phyloP scores from a whole-genome alignment of 2,113 vertebrate species.

The Verasper variegatus region DNA sequence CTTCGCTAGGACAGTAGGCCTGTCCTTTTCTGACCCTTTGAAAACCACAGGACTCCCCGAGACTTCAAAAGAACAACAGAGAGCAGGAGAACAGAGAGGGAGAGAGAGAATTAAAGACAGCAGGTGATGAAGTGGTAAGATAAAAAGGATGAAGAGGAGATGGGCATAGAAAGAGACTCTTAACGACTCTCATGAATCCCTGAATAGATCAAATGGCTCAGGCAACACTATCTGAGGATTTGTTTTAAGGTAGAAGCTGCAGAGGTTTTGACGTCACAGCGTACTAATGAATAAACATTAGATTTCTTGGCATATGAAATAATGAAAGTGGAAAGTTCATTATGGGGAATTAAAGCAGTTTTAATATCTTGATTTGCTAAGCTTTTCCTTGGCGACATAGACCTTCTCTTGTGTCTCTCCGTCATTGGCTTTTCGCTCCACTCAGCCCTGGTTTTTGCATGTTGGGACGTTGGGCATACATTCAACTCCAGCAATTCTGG shows the following conservation, averaged over 20 bases:
- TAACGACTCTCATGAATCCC: slow-evolving; percentile 34
- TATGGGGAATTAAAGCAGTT: not conserved
- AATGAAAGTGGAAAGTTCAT: not conserved
- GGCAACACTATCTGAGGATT: slow-evolving; percentile 14
- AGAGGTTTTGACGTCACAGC: not conserved
- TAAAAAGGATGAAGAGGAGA: slow-evolving; percentile 6
- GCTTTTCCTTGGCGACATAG: not conserved
- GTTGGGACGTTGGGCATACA: slow-evolving; percentile 24
- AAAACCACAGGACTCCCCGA: slow-evolving; percentile 61
- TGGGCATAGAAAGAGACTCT: slow-evolving; percentile 25
- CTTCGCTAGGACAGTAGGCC: slow-evolving; percentile 63
- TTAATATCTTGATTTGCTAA: not conserved
- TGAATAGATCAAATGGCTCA: slow-evolving; percentile 37
- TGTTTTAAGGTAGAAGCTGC: not conserved
- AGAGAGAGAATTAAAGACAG: slow-evolving; percentile 68
- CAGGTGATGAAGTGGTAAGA: slow-evolving; percentile 64
- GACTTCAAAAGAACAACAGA: slow-evolving; percentile 70
- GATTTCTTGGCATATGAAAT: not conserved
- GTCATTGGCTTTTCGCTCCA: not conserved
- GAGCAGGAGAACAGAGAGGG: slow-evolving; percentile 52
- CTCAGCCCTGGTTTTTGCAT: slow-evolving; percentile 14
- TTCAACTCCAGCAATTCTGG: slow-evolving; percentile 23
- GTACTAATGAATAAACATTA: not conserved
- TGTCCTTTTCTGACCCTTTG: slow-evolving; percentile 74
- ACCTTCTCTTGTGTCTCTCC: not conserved